Evolutionary conservation across 2,113 vertebrate genomes (phyloP).

Genomic region (Thunnus maccoyii): DNA sequence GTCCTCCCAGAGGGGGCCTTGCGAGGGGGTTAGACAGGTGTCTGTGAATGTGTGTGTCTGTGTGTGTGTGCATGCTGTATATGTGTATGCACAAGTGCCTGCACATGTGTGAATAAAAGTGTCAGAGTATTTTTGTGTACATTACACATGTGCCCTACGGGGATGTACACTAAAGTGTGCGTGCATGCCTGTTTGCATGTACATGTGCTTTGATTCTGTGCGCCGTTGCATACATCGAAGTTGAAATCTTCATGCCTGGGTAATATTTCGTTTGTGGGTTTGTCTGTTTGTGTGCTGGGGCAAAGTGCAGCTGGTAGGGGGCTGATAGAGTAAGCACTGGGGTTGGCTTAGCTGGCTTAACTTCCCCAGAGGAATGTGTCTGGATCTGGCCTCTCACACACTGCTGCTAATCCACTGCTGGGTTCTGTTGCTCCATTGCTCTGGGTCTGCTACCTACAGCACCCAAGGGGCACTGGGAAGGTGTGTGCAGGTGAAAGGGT

Average conservation of each 20-base stretch:
- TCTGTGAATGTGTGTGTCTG: conserved; percentile 1
- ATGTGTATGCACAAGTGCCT: conserved; percentile 9
- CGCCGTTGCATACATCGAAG: conserved; percentile 43
- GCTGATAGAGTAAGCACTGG: conserved; percentile 71
- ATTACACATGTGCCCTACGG: conserved; percentile 36
- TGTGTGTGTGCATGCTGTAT: not conserved
- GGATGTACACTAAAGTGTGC: conserved; percentile 19
- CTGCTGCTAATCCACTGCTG: conserved; percentile 67
- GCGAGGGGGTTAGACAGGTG: not conserved
- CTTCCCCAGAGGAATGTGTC: conserved; percentile 66
- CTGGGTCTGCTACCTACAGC: conserved; percentile 49
- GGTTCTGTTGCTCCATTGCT: conserved; percentile 61
- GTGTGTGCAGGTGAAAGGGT: conserved; percentile 40
- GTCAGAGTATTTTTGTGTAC: conserved; percentile 33
- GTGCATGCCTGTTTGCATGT: conserved; percentile 30
- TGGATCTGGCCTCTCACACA: conserved; percentile 62
- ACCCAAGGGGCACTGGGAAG: conserved; percentile 21
- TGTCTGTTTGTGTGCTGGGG: conserved; percentile 53
- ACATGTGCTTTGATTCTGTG: not conserved
- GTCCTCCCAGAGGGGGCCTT: conserved; percentile 11
- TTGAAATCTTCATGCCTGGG: conserved; percentile 57
- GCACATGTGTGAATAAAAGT: conserved; percentile 41
- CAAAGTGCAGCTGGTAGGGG: conserved; percentile 70
- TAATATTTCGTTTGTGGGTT: conserved; percentile 47
- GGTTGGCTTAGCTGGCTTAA: conserved; percentile 73